These are phyloP conservation scores for Crenuchus spilurus DNA, from an alignment of 2,797 vertebrate genomes.

Conservation along the genomic window DNA sequence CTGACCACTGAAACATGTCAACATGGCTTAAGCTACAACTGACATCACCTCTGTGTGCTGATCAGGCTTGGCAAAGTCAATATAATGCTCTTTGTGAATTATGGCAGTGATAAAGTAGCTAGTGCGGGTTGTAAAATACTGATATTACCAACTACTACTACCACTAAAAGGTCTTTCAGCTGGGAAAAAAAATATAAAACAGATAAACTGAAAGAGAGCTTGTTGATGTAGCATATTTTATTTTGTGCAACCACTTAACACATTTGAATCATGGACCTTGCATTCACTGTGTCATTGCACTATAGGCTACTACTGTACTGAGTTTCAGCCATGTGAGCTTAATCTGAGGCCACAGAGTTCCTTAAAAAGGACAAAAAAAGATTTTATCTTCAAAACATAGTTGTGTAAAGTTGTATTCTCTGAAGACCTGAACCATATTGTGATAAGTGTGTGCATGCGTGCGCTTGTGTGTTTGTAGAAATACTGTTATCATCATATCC, in stretches of 20 bases:
- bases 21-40: constrained; percentile 35
- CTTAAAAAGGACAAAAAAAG: not conserved
- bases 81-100: constrained; percentile 40
- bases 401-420: constrained; percentile 21
- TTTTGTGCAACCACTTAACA: too few species aligned
- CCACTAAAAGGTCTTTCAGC: too few species aligned
- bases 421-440: constrained; percentile 10
- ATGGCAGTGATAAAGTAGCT: constrained; percentile 33
- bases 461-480: constrained; percentile 48
- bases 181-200: too few species aligned
- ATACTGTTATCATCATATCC: constrained; percentile 51
- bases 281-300: constrained; percentile 58
- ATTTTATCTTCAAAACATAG: constrained; percentile 36
- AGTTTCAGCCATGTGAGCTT: constrained; percentile 60
- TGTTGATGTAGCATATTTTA: too few species aligned
- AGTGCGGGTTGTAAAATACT: constrained; percentile 27
- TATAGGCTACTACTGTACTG: constrained; percentile 64
- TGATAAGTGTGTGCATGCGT: constrained; percentile 23
- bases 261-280: too few species aligned
- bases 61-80: constrained; percentile 56
- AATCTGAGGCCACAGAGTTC: constrained; percentile 38
- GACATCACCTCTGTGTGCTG: constrained; percentile 48
- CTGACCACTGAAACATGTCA: constrained; percentile 50
- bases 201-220: too few species aligned
- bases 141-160: constrained; percentile 19